Percentiles rank a stretch among this genome's conserved stretches.
phyloP scores from a whole-genome alignment of 2,113 vertebrate genomes.

The Entelurus aequoreus region DNA sequence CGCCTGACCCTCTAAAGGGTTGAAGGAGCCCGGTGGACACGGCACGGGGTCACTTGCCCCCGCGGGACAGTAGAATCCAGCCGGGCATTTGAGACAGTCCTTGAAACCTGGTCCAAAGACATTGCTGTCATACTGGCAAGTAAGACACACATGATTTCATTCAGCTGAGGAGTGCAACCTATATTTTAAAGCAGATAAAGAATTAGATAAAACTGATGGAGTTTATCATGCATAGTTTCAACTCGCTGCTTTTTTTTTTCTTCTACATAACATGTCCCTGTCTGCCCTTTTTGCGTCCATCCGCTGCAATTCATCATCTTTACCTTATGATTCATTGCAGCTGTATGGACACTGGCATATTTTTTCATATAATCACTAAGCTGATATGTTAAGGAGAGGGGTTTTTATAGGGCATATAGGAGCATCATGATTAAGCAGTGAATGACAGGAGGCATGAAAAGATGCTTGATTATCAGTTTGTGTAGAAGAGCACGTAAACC shows the following conservation, averaged over 20 bases:
- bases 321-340: conserved; percentile 1
- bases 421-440: background rate
- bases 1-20: conserved; percentile 79
- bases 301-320: conserved; percentile 21
- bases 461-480: background rate
- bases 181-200: too few relatives aligned
- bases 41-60: conserved; percentile 69
- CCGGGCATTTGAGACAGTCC: conserved; percentile 77
- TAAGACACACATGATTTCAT: too few relatives aligned
- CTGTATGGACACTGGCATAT: conserved; percentile 8
- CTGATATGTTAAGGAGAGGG: background rate
- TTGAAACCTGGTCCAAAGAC: conserved; percentile 59
- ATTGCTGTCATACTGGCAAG: background rate
- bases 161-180: too few relatives aligned
- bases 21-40: conserved; percentile 75
- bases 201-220: too few relatives aligned
- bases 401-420: background rate
- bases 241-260: conserved; percentile 8
- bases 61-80: conserved; percentile 79
- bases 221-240: too few relatives aligned
- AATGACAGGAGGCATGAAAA: background rate
- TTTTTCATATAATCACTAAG: conserved; percentile 15
- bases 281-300: conserved; percentile 29
- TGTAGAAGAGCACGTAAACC: conserved; percentile 15
- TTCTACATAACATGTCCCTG: conserved; percentile 9